phyloP scores from a whole-genome alignment of 1,140 invertebrate genomes.

The Chymomyza costata region DNA sequence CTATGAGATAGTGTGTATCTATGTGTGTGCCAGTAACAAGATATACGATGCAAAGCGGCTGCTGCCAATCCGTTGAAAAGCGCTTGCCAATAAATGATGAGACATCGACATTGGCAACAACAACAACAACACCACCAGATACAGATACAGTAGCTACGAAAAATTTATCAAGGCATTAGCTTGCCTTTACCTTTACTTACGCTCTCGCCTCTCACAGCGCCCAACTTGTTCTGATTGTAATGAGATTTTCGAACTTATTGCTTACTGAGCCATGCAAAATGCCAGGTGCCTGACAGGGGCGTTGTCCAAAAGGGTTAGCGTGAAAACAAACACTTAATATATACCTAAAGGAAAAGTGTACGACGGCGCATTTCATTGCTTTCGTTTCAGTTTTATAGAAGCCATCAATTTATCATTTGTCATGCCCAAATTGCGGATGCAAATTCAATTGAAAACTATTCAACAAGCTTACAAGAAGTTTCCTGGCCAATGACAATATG shows the following conservation, averaged over 20 bases:
- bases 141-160: too few species aligned
- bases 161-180: constrained; percentile 43
- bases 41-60: neutral
- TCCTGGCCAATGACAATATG: too few species aligned
- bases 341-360: too few species aligned
- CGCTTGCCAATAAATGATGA: constrained; percentile 71
- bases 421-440: too few species aligned
- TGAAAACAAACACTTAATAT: too few species aligned
- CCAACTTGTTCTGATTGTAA: constrained; percentile 69
- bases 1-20: constrained; percentile 11
- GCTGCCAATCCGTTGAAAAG: constrained; percentile 67
- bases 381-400: too few species aligned
- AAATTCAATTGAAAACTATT: too few species aligned
- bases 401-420: too few species aligned
- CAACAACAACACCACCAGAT: constrained; percentile 22
- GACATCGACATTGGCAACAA: constrained; percentile 38
- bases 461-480: too few species aligned
- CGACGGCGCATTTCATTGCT: too few species aligned
- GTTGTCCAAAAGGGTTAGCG: too few species aligned
- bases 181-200: constrained; percentile 62
- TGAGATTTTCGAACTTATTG: constrained; percentile 72
- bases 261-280: constrained; percentile 65
- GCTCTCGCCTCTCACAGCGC: too few species aligned
- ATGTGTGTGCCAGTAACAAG: constrained; percentile 12
- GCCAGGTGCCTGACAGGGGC: constrained; percentile 22